Evolutionary conservation across 2,888 invertebrate genomes (phyloP), one percentile per base, ranked within the genome.

Genomic region (Mythimna albipuncta): DNA sequence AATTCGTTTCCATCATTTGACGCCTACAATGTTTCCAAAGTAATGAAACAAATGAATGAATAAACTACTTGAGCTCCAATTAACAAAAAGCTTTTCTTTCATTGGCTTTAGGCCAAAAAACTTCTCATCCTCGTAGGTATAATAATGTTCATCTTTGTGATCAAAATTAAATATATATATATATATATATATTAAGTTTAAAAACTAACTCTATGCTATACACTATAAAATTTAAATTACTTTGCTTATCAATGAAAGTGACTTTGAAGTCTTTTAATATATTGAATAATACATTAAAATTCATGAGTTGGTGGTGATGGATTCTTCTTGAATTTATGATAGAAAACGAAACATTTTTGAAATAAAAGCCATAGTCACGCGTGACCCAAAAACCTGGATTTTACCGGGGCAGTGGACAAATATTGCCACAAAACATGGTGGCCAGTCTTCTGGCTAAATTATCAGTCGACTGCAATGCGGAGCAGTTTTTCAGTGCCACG

Each of bases 31-130:
- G 21, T 62, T 78, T 35, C 44, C 44, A 57, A 44, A 75, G 63
- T 54, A 54, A 83, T 66, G 47, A 41, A 50, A 59, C 26, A 68
- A 35, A 64, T 26, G 38, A 50, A 47, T 38, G 21, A 70, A 73
- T 79, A 75, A 79, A 59, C 54, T 80, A 82, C 82, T 78, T 71
- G 75, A 63, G 6, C 2, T 72, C 59, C 82, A 86, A 85, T 85
- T 80, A 85, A 74, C 72, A 75, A 59, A 52, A 79, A 79, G 73
- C 69, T 67, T 69, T 65, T 62, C 57, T 72, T 70, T 13, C 19
- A 67, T 61, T 82, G 86, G 85, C 76, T 0, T 5, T n/a, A 1
- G 52, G 80, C 78, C 84, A 82, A 75, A 75, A 71, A 26, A 70
- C 54, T 74, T 64, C 7, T 19, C 35, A 63, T 55, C 47, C 16